phyloP scores from a whole-genome alignment of 2,797 vertebrate genomes.

The Sus cebifrons region DNA sequence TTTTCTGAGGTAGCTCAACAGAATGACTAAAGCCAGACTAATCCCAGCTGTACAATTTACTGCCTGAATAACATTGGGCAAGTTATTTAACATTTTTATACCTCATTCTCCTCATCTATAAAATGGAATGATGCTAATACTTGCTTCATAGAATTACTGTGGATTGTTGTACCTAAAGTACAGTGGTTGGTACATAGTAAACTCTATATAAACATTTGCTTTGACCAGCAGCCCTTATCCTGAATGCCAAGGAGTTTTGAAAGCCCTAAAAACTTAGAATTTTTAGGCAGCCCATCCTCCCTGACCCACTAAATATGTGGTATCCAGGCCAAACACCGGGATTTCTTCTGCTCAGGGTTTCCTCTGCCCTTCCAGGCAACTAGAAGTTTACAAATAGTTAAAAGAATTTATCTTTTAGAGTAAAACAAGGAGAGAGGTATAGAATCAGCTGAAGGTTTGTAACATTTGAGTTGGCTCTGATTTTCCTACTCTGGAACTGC shows the following conservation, averaged over 20 bases:
- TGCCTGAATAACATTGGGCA: background rate
- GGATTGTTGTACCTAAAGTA: background rate
- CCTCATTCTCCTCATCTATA: background rate
- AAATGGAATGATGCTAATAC: background rate
- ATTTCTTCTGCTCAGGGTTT: background rate
- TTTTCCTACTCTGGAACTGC: background rate
- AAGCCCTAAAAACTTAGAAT: background rate
- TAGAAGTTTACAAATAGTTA: conserved; percentile 13
- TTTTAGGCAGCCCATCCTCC: background rate
- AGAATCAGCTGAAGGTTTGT: background rate
- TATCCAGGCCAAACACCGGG: background rate
- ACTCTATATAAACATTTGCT: background rate
- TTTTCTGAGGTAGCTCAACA: conserved; percentile 25
- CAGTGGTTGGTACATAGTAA: background rate
- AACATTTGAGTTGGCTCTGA: background rate
- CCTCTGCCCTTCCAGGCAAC: background rate
- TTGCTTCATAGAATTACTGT: background rate
- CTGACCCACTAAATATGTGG: background rate
- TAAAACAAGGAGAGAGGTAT: background rate
- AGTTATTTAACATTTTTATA: conserved; percentile 7
- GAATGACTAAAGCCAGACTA: background rate
- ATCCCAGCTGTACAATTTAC: background rate
- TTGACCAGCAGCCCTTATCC: background rate
- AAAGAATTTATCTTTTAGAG: background rate
- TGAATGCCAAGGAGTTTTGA: background rate